These are phyloP conservation scores for Chrysocyon brachyurus DNA, from an alignment of 2,797 vertebrate species.

Conservation along the genomic window DNA sequence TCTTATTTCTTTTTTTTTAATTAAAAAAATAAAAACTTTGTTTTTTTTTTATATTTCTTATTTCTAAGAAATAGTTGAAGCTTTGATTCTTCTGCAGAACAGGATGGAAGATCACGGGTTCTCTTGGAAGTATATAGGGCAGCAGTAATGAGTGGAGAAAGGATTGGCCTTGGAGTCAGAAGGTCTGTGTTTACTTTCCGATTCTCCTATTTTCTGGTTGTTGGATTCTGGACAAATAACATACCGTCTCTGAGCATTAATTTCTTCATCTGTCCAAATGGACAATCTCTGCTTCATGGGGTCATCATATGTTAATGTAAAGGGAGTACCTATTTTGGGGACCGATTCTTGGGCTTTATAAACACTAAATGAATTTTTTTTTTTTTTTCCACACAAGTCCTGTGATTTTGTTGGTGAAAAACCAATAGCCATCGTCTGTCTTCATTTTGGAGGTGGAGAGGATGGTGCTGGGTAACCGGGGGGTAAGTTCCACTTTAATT, in stretches of 20 bases:
- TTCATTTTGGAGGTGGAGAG: conserved; percentile 49
- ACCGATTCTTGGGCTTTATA: neutral
- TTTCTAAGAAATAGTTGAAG: neutral
- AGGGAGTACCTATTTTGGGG: neutral
- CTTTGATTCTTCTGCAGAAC: neutral
- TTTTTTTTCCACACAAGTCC: neutral
- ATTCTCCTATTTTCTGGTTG: neutral
- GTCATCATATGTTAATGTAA: neutral
- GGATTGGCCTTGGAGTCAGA: neutral
- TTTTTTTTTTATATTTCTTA: neutral
- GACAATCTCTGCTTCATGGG: neutral
- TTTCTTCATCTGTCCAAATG: neutral
- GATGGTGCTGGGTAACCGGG: conserved; percentile 52
- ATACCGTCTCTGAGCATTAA: neutral
- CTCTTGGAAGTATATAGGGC: neutral
- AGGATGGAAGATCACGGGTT: neutral
- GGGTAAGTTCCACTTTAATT: conserved; percentile 78
- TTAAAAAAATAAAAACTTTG: too few relatives aligned
- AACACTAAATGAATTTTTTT: conserved; percentile 56
- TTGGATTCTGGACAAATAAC: neutral
- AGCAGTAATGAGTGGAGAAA: neutral
- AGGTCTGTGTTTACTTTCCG: neutral
- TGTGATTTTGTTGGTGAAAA: conserved; percentile 54
- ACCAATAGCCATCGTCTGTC: neutral
- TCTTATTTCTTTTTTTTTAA: neutral